Base-by-base conservation (phyloP, 2,113 vertebrate species). In the Cinclus cinclus region DNA sequence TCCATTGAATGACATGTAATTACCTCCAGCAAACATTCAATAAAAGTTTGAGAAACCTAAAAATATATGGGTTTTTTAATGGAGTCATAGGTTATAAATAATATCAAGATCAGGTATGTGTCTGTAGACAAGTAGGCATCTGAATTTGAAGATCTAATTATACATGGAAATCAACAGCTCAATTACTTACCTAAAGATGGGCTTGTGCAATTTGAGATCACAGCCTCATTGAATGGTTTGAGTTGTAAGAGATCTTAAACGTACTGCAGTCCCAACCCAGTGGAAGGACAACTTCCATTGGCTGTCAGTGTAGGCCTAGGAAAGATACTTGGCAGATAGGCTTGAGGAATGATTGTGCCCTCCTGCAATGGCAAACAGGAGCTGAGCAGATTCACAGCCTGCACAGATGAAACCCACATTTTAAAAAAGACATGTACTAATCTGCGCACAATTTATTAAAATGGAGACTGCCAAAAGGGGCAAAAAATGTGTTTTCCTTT, bases 391-490 rank as follows among this genome's bases (percentile, higher is more conserved):
- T 19, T 33, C 33, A 18, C n/a, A 58, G 4, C 11, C 30, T 23
- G 3, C 21, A 44, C 20, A 42, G 31, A 24, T 7, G 3, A 73
- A 27, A 71, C 3, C 1, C 11, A 35, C 5, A 25, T 58, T 83
- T 91, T n/a, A 7, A 27, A 79, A 79, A 88, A 31, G 1, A 0
- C 14, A 31, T 0, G 0, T 49, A 50, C 10, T 31, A 42, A 64
- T 64, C 56, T 64, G 49, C 15, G 31, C 17, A 73, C 7, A 60
- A 13, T 5, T 49, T 17, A 62, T 74, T 82, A 8, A 82, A 78
- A 76, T 35, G 10, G 4, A 52, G 16, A 14, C 10, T 65, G 33
- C 1, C 24, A 69, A 60, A 35, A 13, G 35, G 30, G 10, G 7
- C 11, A 79, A 79, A 82, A 39, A 0, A 4, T 50, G 1, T 20